These are phyloP conservation scores for Gisinianus flammeolus DNA, from an alignment of 2,888 invertebrate genomes.

Conservation along the genomic window DNA sequence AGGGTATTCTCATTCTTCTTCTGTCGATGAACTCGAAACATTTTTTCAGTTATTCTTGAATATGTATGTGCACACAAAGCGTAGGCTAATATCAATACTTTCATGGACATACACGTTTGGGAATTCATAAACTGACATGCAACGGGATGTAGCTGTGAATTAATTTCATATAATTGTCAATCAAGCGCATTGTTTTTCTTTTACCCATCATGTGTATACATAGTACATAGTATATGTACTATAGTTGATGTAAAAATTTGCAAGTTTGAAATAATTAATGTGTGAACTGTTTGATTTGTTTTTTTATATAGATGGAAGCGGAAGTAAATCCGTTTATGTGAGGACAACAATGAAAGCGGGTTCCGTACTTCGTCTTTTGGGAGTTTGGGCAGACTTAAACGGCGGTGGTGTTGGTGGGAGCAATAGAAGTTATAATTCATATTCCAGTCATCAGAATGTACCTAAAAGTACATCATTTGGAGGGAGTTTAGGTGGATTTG, in stretches of 20 bases:
- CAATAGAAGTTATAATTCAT: constrained; percentile 46
- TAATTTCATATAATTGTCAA: no score
- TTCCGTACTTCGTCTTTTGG: constrained; percentile 74
- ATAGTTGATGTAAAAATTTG: background rate
- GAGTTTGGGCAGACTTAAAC: constrained; percentile 72
- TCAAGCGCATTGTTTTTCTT: no score
- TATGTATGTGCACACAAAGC: no score
- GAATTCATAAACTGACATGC: background rate
- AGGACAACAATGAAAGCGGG: constrained; percentile 75
- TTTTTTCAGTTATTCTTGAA: no score
- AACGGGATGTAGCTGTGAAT: no score
- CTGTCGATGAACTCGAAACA: background rate
- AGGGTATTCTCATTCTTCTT: background rate
- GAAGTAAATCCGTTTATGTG: constrained; percentile 65
- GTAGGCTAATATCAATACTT: background rate
- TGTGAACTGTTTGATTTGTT: background rate
- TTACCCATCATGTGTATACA: background rate
- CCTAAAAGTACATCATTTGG: constrained; percentile 45
- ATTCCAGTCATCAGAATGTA: constrained; percentile 27
- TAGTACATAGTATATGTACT: background rate
- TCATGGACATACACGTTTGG: background rate
- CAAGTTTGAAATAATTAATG: background rate
- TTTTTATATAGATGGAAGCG: constrained; percentile 59
- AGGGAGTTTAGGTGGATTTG: constrained; percentile 57
- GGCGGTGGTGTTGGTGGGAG: constrained; percentile 22